Evolutionary conservation across 2,113 vertebrate genomes (phyloP).

Genomic region (Pluvianellus socialis): DNA sequence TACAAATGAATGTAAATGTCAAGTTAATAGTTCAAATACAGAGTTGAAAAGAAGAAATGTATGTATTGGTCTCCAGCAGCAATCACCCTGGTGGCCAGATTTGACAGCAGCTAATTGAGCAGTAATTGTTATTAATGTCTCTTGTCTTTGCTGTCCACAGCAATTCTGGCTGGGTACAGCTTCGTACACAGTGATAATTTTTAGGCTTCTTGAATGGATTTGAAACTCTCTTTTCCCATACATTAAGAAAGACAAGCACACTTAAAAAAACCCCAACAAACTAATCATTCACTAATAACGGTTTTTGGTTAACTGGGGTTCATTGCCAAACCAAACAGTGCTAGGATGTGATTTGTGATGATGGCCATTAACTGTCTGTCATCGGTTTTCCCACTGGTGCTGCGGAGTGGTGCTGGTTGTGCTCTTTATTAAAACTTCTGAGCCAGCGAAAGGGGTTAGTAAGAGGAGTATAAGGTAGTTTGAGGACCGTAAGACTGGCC

Average conservation of each 20-base stretch:
- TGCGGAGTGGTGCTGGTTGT: neutral
- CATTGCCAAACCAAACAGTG: neutral
- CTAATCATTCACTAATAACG: neutral
- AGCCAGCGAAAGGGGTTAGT: neutral
- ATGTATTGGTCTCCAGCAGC: neutral
- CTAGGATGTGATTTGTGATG: rapidly evolving
- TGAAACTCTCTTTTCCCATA: neutral
- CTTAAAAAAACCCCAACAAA: neutral
- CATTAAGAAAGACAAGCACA: neutral
- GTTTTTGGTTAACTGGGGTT: neutral
- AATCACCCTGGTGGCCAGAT: neutral
- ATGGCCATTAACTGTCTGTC: too few relatives aligned
- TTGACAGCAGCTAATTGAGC: constrained; percentile 36
- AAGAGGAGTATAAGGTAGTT: neutral
- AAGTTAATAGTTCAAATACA: neutral
- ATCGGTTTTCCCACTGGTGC: neutral
- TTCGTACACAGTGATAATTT: neutral
- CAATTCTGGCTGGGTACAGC: neutral
- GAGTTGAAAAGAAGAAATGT: neutral
- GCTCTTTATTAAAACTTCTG: neutral
- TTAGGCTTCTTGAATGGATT: neutral
- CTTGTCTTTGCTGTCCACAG: neutral
- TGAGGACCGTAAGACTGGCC: neutral
- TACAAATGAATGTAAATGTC: constrained; percentile 20
- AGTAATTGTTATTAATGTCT: constrained; percentile 22